Base-by-base conservation (phyloP, 1,140 invertebrate species). In the Hesperophylax magnus region DNA sequence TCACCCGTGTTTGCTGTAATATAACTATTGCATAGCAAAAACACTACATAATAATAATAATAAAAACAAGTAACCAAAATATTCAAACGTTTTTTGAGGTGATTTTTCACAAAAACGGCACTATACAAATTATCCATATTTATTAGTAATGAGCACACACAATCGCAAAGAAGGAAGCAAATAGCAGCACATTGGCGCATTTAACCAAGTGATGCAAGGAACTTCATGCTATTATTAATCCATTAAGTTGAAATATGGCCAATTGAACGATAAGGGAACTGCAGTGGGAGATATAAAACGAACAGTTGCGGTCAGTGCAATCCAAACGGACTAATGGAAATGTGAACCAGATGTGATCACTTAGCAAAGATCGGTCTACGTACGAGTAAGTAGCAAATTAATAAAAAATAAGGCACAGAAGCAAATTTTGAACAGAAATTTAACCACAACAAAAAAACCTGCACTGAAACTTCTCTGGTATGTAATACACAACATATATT, bases 181-280 rank as follows among this genome's bases (percentile, higher is more conserved):
- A 61, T 20, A 61, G 3, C 20, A 18, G n/a, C 20, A 61, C 8
- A 61, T 18, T 8, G 58, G 17, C 18, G 14, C 24, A 18, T 61
- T 61, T 22, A 61, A 61, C 20, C 58, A 8, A 61, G 24, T 61
- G 58, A 47, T 47, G 39, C 39, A 47, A 47, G 39, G 39, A 22
- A 61, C 18, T 61, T 61, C 18, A 24, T 61, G 58, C 58, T 22
- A 61, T 61, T 61, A 61, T 61, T 61, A 20, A 61, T 61, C 58
- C 58, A 61, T 61, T 61, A 22, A 22, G 58, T 15, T 61, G 58
- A 61, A 61, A 61, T 61, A 61, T 61, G 17, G n/a, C 58, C 58
- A n/a, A 61, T 61, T 18, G 58, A 24, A 61, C 14, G 18, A 20
- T 22, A 18, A 18, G 24, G 58, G 58, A 61, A 61, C 18, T 61